Evolutionary conservation across 2,797 vertebrate species (phyloP).

Genomic region (Euthynnus affinis): DNA sequence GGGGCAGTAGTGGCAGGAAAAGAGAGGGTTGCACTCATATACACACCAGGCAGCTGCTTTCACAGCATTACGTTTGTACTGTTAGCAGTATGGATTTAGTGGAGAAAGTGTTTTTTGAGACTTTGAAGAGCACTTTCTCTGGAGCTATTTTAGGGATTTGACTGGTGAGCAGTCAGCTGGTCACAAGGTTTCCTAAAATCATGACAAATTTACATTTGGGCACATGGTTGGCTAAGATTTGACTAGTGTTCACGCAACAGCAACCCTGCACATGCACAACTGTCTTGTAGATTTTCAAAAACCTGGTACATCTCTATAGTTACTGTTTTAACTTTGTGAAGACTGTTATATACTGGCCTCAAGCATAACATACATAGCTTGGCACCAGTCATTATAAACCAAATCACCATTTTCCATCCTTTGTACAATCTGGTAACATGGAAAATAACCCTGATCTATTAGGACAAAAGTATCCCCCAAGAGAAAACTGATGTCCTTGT

Average conservation of each 20-base stretch:
- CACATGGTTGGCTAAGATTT: conserved; percentile 20
- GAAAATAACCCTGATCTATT: conserved; percentile 6
- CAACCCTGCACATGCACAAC: conserved; percentile 18
- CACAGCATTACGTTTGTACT: conserved; percentile 43
- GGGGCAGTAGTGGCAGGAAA: conserved; percentile 24
- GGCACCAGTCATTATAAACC: background rate
- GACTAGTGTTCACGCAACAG: conserved; percentile 26
- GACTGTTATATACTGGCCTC: background rate
- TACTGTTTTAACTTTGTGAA: conserved; percentile 8
- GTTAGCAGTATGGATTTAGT: conserved; percentile 60
- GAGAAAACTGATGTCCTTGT: conserved; percentile 61
- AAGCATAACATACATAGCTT: background rate
- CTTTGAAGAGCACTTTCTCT: conserved; percentile 56
- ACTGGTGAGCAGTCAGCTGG: conserved; percentile 55
- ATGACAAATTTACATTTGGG: conserved; percentile 52
- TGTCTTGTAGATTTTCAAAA: conserved; percentile 12
- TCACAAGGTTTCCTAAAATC: conserved; percentile 54
- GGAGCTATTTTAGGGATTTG: conserved; percentile 55
- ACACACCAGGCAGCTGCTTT: conserved; percentile 49
- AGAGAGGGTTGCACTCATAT: conserved; percentile 28
- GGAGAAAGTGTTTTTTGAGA: conserved; percentile 57
- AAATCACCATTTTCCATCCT: conserved; percentile 4
- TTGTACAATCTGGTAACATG: conserved; percentile 19
- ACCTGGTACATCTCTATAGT: background rate
- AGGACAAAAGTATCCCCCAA: conserved; percentile 28